Evolutionary conservation across 2,797 vertebrate species (phyloP).

Genomic region (Halcyon smyrnensis): DNA sequence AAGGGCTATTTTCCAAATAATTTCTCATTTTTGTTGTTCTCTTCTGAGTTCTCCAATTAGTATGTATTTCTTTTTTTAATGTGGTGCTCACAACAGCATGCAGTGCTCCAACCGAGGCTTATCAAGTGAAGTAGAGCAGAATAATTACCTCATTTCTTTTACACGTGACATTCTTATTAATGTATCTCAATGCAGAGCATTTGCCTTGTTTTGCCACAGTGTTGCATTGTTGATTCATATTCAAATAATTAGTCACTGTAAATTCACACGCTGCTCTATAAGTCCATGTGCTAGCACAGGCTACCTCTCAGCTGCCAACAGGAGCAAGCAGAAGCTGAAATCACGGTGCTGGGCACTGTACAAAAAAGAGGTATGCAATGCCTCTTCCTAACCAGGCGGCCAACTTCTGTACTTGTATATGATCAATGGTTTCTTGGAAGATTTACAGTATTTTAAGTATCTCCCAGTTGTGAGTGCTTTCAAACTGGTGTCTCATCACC

Average conservation of each 20-base stretch:
- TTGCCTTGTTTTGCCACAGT: constrained; percentile 54
- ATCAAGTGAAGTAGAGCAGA: constrained; percentile 73
- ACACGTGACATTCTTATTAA: constrained; percentile 66
- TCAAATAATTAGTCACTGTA: constrained; percentile 17
- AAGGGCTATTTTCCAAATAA: constrained; percentile 34
- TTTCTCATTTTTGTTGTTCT: constrained; percentile 40
- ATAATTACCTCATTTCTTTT: constrained; percentile 70
- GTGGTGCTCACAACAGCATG: constrained; percentile 36
- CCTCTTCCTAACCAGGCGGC: not conserved
- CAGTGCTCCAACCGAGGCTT: constrained; percentile 35
- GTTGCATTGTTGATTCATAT: constrained; percentile 59
- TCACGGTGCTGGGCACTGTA: not conserved
- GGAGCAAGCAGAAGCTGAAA: not conserved
- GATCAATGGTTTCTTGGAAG: not conserved
- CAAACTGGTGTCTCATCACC: not conserved
- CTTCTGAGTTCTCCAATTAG: constrained; percentile 44
- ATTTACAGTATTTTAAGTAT: not conserved
- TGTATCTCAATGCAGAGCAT: constrained; percentile 7
- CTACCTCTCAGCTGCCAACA: not conserved
- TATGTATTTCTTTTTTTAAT: constrained; percentile 40
- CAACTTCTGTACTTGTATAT: not conserved
- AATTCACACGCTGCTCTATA: not conserved
- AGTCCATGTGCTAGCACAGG: not conserved
- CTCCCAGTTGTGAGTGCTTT: not conserved
- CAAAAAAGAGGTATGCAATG: not conserved